Base-by-base conservation (phyloP, 2,797 vertebrate genomes). In the Odontamblyopus lacepedii region DNA sequence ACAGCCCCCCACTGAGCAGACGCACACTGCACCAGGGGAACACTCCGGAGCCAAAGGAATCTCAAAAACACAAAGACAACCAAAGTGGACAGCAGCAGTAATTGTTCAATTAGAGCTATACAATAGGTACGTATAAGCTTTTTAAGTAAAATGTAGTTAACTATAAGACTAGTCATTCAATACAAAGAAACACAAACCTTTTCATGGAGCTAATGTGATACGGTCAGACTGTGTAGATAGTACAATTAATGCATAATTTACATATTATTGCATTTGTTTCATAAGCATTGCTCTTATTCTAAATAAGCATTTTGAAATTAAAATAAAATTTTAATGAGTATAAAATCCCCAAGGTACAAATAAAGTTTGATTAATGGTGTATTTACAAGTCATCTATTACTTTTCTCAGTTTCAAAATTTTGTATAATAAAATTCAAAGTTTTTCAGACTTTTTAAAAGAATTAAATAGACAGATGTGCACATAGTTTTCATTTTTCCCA, bases 1-100 rank as follows among this genome's bases (percentile, higher is more conserved):
- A 81, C 69, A 84, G 77, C 67, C 77, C 72, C 78, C 83, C 55
- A 30, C 73, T 75, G 35, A 76, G 65, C 65, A 70, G 70, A 55
- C 63, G 56, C 55, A 62, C 57, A 75, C 61, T 76, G 69, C 74
- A 80, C 50, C 50, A 79, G 72, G 69, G 1, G 61, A 18, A 73
- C 32, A 56, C 41, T 55, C 63, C 15, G 23, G 51, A 8, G 73
- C n/a, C 29, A 61, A 44, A 57, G n/a, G 38, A 63, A 44, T 30
- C 44, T 79, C 5, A 69, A 59, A 64, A 29, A 32, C 26, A 23
- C 48, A 41, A 67, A 50, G 41, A 35, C 64, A 74, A 70, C 50
- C 5, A 61, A 73, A 61, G 71, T 41, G 6, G 32, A 62, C 55
- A 77, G 53, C 48, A 68, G 62, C 57, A 79, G 48, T 74, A 60